These are phyloP conservation scores for Odocoileus virginianus DNA, from an alignment of 2,113 vertebrate species.

Conservation along the genomic window DNA sequence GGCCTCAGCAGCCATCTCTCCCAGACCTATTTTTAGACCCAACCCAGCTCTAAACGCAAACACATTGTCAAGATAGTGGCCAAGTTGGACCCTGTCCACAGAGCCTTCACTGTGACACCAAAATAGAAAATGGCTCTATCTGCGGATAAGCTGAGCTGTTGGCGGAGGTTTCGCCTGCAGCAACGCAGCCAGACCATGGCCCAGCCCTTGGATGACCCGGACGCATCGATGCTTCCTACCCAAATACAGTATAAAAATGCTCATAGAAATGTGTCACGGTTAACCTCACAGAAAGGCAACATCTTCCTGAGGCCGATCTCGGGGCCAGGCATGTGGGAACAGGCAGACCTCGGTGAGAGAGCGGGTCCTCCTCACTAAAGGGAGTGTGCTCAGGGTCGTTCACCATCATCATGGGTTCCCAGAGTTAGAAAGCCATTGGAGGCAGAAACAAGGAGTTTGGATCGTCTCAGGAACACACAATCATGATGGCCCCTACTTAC, in stretches of 20 bases:
- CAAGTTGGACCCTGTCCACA: not conserved
- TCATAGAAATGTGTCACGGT: rapidly evolving
- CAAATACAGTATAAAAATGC: not conserved
- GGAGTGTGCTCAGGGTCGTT: rapidly evolving
- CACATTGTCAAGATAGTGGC: not conserved
- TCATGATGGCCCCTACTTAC: rapidly evolving
- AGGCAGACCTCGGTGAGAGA: not conserved
- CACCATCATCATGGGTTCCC: not conserved
- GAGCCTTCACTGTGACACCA: not conserved
- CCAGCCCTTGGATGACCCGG: not conserved
- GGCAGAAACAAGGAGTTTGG: rapidly evolving
- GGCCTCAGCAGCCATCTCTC: not conserved
- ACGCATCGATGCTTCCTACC: not conserved
- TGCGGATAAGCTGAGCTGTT: not conserved
- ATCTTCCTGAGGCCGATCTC: rapidly evolving
- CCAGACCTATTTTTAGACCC: not conserved
- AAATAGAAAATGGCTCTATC: not conserved
- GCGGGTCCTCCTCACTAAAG: not conserved
- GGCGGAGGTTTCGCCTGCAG: not conserved
- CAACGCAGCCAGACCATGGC: not conserved
- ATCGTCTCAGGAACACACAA: not conserved
- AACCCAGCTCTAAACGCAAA: not conserved
- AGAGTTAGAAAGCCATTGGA: not conserved
- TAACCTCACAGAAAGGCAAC: not conserved
- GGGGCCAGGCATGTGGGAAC: not conserved